phyloP scores from a whole-genome alignment of 2,113 vertebrate species.

The Phalacrocorax aristotelis region DNA sequence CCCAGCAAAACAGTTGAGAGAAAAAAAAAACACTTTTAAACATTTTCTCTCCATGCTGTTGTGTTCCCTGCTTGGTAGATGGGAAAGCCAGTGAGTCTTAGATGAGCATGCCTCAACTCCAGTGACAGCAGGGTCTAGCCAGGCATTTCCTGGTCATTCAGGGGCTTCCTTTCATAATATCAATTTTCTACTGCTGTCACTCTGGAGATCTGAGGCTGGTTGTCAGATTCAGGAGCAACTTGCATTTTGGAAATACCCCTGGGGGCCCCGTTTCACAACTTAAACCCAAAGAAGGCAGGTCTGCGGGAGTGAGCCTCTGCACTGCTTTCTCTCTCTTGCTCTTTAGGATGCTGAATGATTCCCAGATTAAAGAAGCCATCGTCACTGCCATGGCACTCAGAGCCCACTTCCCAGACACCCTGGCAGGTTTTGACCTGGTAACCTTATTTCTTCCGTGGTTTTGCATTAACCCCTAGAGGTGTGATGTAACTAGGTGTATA shows the following conservation, averaged over 20 bases:
- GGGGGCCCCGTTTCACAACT: background rate
- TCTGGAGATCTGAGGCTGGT: background rate
- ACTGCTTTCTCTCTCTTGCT: conserved; percentile 34
- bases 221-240: conserved; percentile 18
- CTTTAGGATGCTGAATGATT: conserved; percentile 72
- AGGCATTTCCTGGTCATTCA: conserved; percentile 50
- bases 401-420: conserved; percentile 77
- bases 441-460: conserved; percentile 25
- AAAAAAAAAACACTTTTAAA: background rate
- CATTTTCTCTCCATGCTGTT: background rate
- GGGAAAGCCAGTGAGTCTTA: background rate
- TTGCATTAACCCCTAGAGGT: background rate
- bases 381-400: conserved; percentile 77
- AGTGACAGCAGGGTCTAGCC: conserved; percentile 36
- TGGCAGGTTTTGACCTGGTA: conserved; percentile 94
- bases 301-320: background rate
- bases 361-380: conserved; percentile 70
- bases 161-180: conserved; percentile 16
- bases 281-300: background rate
- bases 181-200: background rate
- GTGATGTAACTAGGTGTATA: background rate
- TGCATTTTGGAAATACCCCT: background rate
- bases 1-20: background rate
- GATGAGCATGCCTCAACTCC: background rate
- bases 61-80: background rate